A percentile compares a stretch with the other conserved stretches of the same genome.
Evolutionary conservation across 1,140 invertebrate genomes (phyloP).

Genomic region (Drosophila leontia): DNA sequence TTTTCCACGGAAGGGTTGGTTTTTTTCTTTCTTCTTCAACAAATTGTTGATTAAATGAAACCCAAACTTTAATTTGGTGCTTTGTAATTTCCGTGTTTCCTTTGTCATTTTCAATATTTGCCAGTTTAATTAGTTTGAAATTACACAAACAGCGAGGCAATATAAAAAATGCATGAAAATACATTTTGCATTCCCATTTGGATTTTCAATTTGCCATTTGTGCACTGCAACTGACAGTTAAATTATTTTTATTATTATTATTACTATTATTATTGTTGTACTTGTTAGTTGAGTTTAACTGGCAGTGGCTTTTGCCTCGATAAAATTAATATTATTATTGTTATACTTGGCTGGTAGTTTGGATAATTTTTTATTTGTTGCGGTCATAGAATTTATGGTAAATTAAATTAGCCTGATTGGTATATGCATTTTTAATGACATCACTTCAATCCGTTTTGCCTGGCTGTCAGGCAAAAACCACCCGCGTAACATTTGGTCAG

Average conservation of each 20-base stretch:
- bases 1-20: background rate
- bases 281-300: conserved; percentile 39
- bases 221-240: conserved; percentile 35
- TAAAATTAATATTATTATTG: conserved; percentile 1
- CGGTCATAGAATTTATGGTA: conserved; percentile 44
- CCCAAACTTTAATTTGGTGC: background rate
- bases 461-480: conserved; percentile 8
- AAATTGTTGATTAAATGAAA: background rate
- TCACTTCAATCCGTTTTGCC: conserved; percentile 29
- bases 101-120: conserved; percentile 25
- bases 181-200: conserved; percentile 18
- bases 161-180: conserved; percentile 43
- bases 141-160: conserved; percentile 21
- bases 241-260: conserved; percentile 40
- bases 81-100: conserved; percentile 12
- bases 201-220: conserved; percentile 41
- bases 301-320: background rate
- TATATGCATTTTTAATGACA: conserved; percentile 68
- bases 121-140: conserved; percentile 47
- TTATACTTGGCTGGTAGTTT: conserved; percentile 6
- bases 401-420: conserved; percentile 73
- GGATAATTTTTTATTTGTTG: conserved; percentile 16
- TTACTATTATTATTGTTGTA: conserved; percentile 34
- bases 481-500: background rate
- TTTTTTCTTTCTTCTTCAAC: background rate